Evolutionary conservation across 1,140 invertebrate species (phyloP).

Genomic region (Neodiprion fabricii): DNA sequence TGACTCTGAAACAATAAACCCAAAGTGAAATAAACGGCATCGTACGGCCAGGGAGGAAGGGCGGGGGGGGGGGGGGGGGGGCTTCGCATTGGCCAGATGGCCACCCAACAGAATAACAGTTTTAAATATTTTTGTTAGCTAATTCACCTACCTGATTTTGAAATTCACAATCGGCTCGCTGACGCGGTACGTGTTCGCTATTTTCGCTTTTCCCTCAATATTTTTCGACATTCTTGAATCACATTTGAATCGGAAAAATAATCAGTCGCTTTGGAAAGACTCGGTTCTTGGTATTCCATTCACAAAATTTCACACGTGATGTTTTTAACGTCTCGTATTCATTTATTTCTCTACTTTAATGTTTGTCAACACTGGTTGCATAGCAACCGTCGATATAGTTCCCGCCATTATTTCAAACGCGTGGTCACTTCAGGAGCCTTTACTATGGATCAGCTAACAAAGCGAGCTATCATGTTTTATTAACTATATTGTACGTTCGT

Average conservation of each 20-base stretch:
- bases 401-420: too few relatives aligned
- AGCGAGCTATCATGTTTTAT: too few relatives aligned
- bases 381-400: too few relatives aligned
- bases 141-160: slow-evolving; percentile 52
- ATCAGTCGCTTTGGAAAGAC: background rate
- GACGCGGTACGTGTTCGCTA: slow-evolving; percentile 58
- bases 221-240: slow-evolving; percentile 23
- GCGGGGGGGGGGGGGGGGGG: background rate
- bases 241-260: background rate
- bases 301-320: background rate
- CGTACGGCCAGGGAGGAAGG: background rate
- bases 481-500: too few relatives aligned
- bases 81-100: slow-evolving; percentile 17
- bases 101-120: background rate
- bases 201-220: slow-evolving; percentile 41
- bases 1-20: slow-evolving; percentile 47
- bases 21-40: slow-evolving; percentile 9
- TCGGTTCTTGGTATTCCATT: background rate
- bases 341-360: background rate
- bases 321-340: background rate
- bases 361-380: background rate
- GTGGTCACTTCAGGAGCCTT: too few relatives aligned
- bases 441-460: too few relatives aligned
- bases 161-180: slow-evolving; percentile 60
- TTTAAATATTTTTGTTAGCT: background rate